phyloP scores from a whole-genome alignment of 1,140 invertebrate species.

The Anastrepha ludens region DNA sequence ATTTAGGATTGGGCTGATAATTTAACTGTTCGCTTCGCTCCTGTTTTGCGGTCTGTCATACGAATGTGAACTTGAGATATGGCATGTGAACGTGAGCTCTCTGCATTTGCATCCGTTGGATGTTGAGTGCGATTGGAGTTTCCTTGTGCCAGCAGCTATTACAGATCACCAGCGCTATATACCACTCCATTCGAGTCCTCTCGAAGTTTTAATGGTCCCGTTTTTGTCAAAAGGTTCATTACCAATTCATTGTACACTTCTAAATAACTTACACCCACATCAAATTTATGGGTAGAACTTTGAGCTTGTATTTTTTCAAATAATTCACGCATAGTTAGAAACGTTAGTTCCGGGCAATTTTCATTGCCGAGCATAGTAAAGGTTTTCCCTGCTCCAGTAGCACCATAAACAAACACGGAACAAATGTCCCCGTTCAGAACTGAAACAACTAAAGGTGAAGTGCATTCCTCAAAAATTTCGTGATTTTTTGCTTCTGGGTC shows the following conservation, averaged over 20 bases:
- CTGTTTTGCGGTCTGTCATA: slow-evolving; percentile 77
- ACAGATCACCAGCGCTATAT: slow-evolving; percentile 85
- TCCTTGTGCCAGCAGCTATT: slow-evolving; percentile 88
- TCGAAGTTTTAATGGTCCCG: slow-evolving; percentile 84
- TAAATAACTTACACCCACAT: slow-evolving; percentile 83
- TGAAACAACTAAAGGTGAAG: slow-evolving; percentile 83
- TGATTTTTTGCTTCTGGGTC: slow-evolving; percentile 79
- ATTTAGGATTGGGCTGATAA: too few relatives aligned
- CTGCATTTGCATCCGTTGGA: slow-evolving; percentile 97
- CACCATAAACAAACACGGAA: slow-evolving; percentile 94
- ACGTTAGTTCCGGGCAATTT: slow-evolving; percentile 92
- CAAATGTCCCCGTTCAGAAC: slow-evolving; percentile 92
- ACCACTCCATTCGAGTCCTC: slow-evolving; percentile 91
- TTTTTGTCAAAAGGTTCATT: slow-evolving; percentile 89
- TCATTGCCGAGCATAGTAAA: slow-evolving; percentile 96
- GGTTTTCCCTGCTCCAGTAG: slow-evolving; percentile 97
- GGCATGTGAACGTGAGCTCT: slow-evolving; percentile 97
- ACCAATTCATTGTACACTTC: slow-evolving; percentile 98
- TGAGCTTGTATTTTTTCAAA: slow-evolving; percentile 87
- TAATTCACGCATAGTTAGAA: slow-evolving; percentile 91
- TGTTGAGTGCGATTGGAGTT: slow-evolving; percentile 96
- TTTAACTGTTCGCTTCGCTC: slow-evolving; percentile 81
- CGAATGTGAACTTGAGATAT: slow-evolving; percentile 90
- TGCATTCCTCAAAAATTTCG: slow-evolving; percentile 87
- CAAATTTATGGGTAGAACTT: slow-evolving; percentile 82